Base-by-base conservation (phyloP, 2,888 invertebrate species). In the Palloptera scutellata region DNA sequence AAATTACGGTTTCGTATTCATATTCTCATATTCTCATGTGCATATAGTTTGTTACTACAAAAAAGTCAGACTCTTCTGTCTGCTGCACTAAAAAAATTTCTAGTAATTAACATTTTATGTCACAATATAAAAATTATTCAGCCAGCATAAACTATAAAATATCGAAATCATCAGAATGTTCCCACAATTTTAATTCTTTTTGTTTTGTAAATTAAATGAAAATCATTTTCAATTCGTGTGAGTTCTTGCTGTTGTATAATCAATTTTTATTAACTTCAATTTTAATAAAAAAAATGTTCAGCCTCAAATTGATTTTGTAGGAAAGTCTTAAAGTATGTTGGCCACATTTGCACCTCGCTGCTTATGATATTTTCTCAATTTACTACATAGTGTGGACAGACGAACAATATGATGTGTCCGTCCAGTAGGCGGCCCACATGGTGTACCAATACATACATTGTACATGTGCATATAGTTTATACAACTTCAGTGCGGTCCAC, bases 271-370 rank as follows among this genome's bases (percentile, higher is more conserved):
- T 41, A 52, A 61, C 42, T 52, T 17, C 40, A 61, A 15, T 61
- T 61, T 61, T 53, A 61, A 53, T 61, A 61, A 12, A 61, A 53
- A 30, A 30, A 30, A 30, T 52, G 61, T 53, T 61, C 53, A 42
- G 53, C 53, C 53, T 51, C 52, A 9, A 43, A 60, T 13, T 30
- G 13, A 48, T 51, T 19, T n/a, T 40, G 52, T 51, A 8, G n/a
- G 4, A 5, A 10, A 41, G n/a, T 17, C 48, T 60, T 48, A 5
- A 15, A 3, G 19, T 19, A 20, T 61, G 40, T 42, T 53, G 19
- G 53, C 61, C 61, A 61, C 61, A 53, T 61, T 61, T 61, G 61
- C 61, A 61, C 61, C 61, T 61, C 53, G 40, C n/a, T 42, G 52
- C 61, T 53, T 53, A 53, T 19, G 53, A 61, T 52, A 53, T 41